phyloP scores from a whole-genome alignment of 1,140 invertebrate species.

The Tetragnatha versicolor region DNA sequence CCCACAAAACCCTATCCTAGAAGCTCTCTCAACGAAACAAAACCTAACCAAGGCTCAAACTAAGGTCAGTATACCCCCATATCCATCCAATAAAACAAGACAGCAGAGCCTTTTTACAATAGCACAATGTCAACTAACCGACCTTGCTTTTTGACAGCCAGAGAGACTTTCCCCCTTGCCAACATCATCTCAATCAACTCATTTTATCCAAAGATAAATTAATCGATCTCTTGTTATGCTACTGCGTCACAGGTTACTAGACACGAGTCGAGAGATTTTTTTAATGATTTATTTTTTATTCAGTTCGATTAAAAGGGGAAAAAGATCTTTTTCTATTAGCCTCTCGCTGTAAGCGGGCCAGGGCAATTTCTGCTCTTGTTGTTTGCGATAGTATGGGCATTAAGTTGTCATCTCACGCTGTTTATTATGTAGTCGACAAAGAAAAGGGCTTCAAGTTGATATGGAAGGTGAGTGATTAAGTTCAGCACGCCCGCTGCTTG shows the following conservation, averaged over 20 bases:
- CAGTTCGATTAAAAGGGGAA: too few species aligned
- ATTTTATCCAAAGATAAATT: slow-evolving; percentile 9
- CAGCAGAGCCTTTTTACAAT: too few species aligned
- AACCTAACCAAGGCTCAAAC: too few species aligned
- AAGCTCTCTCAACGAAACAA: too few species aligned
- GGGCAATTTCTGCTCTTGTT: slow-evolving; percentile 17
- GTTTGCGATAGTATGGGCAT: slow-evolving; percentile 34
- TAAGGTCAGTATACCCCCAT: too few species aligned
- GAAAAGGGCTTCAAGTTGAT: slow-evolving; percentile 26
- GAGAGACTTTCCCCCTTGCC: neutral
- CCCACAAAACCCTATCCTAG: too few species aligned
- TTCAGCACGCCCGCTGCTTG: too few species aligned
- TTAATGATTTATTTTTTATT: too few species aligned
- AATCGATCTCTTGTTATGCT: slow-evolving; percentile 9
- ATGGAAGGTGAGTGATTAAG: slow-evolving; percentile 46
- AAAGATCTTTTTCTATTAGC: slow-evolving; percentile 19
- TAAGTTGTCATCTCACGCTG: slow-evolving; percentile 43
- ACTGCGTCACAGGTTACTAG: neutral
- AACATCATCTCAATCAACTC: slow-evolving; percentile 1
- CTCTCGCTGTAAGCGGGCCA: neutral
- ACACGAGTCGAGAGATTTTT: too few species aligned
- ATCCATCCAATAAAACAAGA: too few species aligned
- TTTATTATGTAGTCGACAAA: slow-evolving; percentile 50
- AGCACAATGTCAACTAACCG: neutral
- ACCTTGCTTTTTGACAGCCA: neutral